A percentile compares a stretch with the other conserved stretches of the same genome.
These are phyloP conservation scores for Baccha elongata DNA, from an alignment of 2,888 invertebrate genomes.

Conservation along the genomic window DNA sequence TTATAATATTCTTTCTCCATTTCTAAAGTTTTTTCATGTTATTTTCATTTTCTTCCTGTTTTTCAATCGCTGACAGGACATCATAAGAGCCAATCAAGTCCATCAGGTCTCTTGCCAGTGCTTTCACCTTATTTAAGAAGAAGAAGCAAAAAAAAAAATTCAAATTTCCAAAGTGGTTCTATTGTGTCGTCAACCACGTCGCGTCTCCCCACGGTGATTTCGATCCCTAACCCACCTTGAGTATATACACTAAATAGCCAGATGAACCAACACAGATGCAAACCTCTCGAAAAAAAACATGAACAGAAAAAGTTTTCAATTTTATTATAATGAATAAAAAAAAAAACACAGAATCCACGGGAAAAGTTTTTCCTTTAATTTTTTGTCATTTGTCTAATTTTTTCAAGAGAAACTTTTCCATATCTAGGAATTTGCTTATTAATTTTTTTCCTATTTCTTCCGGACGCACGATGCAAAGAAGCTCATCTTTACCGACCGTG, in stretches of 20 bases:
- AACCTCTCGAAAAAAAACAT: slow-evolving; percentile 10
- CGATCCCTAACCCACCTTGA: slow-evolving; percentile 42
- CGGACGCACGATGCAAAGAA: slow-evolving; percentile 46
- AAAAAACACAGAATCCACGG: slow-evolving; percentile 44
- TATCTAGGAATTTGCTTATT: slow-evolving; percentile 73
- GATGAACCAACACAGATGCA: slow-evolving; percentile 22
- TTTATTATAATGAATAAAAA: slow-evolving; percentile 69
- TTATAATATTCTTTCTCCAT: slow-evolving; percentile 12
- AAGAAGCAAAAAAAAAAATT: slow-evolving; percentile 42
- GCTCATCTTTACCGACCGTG: slow-evolving; percentile 68
- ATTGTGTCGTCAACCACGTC: slow-evolving; percentile 53
- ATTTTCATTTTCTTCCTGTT: slow-evolving; percentile 45
- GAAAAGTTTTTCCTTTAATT: slow-evolving; percentile 65
- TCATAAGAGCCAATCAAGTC: slow-evolving; percentile 69
- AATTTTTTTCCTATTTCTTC: slow-evolving; percentile 62
- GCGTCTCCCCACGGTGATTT: slow-evolving; percentile 17
- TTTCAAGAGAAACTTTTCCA: slow-evolving; percentile 66
- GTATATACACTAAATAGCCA: slow-evolving; percentile 60
- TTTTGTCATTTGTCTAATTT: slow-evolving; percentile 57
- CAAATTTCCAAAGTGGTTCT: slow-evolving; percentile 71
- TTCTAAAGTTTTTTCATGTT: slow-evolving; percentile 51
- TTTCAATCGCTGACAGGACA: slow-evolving; percentile 47
- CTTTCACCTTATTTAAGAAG: slow-evolving; percentile 59
- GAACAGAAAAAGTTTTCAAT: slow-evolving; percentile 67
- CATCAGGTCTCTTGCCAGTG: slow-evolving; percentile 62